These are phyloP conservation scores for Spongilla lacustris DNA, from an alignment of 37 sponge, comb jelly and placozoan species.

Conservation along the genomic window DNA sequence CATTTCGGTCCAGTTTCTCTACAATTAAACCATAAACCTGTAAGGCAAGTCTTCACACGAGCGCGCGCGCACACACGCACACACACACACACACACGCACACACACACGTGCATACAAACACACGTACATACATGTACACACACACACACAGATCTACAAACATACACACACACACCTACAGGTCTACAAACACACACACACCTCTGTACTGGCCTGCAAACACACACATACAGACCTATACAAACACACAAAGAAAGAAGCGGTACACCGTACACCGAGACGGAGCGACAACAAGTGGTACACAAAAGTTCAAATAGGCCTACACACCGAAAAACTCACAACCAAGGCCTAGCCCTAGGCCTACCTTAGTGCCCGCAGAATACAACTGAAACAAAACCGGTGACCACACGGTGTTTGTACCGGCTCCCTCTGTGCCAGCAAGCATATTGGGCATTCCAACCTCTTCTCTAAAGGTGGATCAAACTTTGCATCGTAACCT, in stretches of 20 bases:
- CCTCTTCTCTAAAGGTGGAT: conserved; percentile 84
- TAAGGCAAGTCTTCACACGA: too few species aligned
- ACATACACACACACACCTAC: conserved; percentile 20
- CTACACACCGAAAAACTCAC: conserved; percentile 19
- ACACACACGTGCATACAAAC: not conserved
- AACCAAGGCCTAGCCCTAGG: not conserved
- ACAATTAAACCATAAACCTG: not conserved
- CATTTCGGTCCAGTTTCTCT: conserved; percentile 90
- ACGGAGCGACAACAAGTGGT: too few species aligned
- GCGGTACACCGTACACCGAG: too few species aligned
- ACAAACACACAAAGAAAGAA: too few species aligned
- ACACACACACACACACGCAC: conserved; percentile 6
- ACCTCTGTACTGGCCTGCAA: conserved; percentile 4
- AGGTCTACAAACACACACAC: conserved; percentile 12
- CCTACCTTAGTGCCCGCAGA: conserved; percentile 82
- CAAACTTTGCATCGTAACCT: conserved; percentile 92
- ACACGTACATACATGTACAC: not conserved
- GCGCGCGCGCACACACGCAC: not conserved
- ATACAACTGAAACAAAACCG: conserved; percentile 88
- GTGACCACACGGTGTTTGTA: conserved; percentile 96
- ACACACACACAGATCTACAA: not conserved
- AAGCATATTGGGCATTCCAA: conserved; percentile 95
- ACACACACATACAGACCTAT: conserved; percentile 33
- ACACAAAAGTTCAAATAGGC: conserved; percentile 28
- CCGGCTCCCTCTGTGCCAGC: conserved; percentile 84